Evolutionary conservation across 2,797 vertebrate genomes (phyloP).

Genomic region (Emys orbicularis): DNA sequence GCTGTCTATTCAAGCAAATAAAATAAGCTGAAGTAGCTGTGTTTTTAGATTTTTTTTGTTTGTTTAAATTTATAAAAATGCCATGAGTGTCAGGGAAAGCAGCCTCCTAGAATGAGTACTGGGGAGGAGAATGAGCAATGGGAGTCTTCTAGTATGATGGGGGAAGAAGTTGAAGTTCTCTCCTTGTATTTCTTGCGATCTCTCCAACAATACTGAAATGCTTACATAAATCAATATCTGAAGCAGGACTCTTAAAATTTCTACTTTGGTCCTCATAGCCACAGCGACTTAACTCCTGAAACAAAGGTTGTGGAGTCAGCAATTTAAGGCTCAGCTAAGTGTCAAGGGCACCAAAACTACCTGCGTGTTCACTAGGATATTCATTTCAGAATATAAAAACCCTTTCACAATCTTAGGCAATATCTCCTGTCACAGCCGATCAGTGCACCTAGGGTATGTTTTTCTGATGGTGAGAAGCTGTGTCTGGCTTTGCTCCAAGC

Average conservation of each 20-base stretch:
- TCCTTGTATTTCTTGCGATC: neutral
- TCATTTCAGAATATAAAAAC: neutral
- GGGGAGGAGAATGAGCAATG: neutral
- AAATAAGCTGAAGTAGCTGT: neutral
- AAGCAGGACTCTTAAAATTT: neutral
- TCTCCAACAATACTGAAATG: neutral
- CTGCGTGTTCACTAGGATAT: neutral
- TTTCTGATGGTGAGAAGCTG: neutral
- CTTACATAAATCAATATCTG: neutral
- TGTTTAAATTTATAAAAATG: neutral
- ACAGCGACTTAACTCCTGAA: neutral
- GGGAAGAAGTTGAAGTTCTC: neutral
- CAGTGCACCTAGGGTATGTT: neutral
- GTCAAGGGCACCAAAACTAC: neutral
- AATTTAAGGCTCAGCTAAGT: neutral
- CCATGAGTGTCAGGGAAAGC: neutral
- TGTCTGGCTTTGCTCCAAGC: neutral
- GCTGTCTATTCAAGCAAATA: neutral
- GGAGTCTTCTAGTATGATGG: neutral
- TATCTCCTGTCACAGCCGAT: neutral
- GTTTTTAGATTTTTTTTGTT: neutral
- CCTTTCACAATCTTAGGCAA: neutral
- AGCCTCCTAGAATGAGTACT: fast-evolving
- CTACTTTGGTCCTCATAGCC: neutral
- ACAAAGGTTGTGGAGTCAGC: too few species aligned